Conservation (phyloP, 1,140 invertebrate genomes). For the Drosophila arawakana region DNA sequence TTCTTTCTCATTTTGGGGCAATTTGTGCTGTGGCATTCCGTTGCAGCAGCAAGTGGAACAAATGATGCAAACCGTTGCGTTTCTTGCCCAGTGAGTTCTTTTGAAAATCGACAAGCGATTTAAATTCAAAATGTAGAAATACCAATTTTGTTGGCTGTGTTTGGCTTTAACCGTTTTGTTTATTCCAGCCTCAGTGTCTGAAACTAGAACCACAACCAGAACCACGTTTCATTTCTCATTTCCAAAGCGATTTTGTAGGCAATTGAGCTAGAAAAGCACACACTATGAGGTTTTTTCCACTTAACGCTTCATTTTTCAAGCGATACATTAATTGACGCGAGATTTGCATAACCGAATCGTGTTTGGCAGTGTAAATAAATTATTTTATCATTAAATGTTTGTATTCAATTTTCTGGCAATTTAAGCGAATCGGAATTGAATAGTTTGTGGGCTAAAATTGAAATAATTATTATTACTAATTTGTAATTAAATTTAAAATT, state of each 20-base stretch:
- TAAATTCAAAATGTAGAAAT: constrained; percentile 7
- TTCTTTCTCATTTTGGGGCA: constrained; percentile 1
- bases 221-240: background rate
- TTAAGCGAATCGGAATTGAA: no score
- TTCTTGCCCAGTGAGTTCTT: constrained; percentile 17
- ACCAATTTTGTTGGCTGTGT: background rate
- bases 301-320: background rate
- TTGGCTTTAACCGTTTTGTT: background rate
- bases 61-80: constrained; percentile 23
- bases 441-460: no score
- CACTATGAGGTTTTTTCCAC: background rate
- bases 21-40: constrained; percentile 21
- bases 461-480: no score
- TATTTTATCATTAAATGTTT: no score
- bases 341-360: background rate
- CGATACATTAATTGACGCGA: background rate
- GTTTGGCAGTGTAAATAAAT: no score
- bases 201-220: background rate
- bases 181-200: background rate
- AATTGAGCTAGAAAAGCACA: background rate
- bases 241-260: background rate
- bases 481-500: no score
- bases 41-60: constrained; percentile 14
- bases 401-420: no score
- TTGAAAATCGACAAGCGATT: constrained; percentile 4